Base-by-base conservation (phyloP, 35 echinoderm and acorn worm species). In the Apostichopus parvimensis region DNA sequence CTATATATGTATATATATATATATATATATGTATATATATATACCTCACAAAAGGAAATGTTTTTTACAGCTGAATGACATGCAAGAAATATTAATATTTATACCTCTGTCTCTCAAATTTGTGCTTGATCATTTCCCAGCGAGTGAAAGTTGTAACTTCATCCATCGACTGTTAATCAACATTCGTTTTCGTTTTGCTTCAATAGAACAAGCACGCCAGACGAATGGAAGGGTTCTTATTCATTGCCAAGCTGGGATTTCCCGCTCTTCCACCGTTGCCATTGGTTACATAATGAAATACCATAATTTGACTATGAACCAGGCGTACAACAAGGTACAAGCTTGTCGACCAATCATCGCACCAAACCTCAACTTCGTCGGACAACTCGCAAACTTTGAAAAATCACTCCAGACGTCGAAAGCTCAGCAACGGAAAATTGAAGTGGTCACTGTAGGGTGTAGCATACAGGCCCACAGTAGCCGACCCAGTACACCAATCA, bases 261-360 rank as follows among this genome's bases (percentile, higher is more conserved):
- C 97, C 12, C 86, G 97, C 20, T 99, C 97, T 12, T 94, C 97
- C 10, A 96, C 97, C 12, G 59, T 99, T 8, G 92, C 92, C 53
- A 99, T 99, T 12, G 94, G 95, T 71, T 99, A 99, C 95, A 95
- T 99, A 81, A 99, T 99, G 97, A 96, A 96, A 79, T 92, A 90
- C 90, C 91, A 90, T 26, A 93, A 93, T 70, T 79, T 93, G 89
- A 34, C 73, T 9, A 99, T 99, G 97, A 93, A 84, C 78, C 92
- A 96, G 70, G 97, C 97, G 8, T 99, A 99, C 91, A 90, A 92
- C 59, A 91, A 94, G 17, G 95, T 99, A 82, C 58, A 61, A 61
- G 78, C 76, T 23, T 92, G 90, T 28, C 97, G 97, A 45, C 60
- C 93, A 22, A 96, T 99, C 56, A 99, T 99, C 88, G 93, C 93